Evolutionary conservation across 2,113 vertebrate genomes (phyloP), one percentile per base, ranked within the genome.

Genomic region (Lagopus leucura): DNA sequence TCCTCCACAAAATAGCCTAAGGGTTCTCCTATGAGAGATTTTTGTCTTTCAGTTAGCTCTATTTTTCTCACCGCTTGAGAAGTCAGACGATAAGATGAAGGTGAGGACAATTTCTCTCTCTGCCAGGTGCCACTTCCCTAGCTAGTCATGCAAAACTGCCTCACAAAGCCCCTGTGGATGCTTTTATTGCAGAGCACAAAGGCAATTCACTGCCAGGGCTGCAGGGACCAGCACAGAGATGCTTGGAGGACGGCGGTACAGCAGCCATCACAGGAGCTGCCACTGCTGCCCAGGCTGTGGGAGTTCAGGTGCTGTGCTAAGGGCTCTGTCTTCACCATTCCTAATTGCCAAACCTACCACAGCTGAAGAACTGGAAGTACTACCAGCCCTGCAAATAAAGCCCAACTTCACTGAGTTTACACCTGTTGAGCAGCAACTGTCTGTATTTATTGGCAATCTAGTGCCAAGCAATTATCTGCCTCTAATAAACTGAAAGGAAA

Each of bases 401-500:
- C 6, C 5, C 19, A 79, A 21, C 25, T 50, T 34, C 25, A 38
- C 1, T 0, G n/a, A 42, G 21, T 13, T 80, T 10, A 88, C 7
- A 0, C n/a, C 54, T 66, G 80, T 43, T 48, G 15, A 43, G 54
- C 65, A 88, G 55, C n/a, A 94, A 11, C 66, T 69, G 72, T 63
- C 72, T 11, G 7, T 6, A 60, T 73, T 93, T 58, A 92, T 71
- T 8, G 36, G 47, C 50, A 36, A 64, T 64, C 84, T 91, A n/a
- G 64, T 42, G 87, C 80, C 61, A 78, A 89, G 65, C 38, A 45
- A 30, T 79, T 55, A 22, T 13, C 91, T 75, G 74, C 67, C 54
- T 73, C 50, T 47, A 71, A 90, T 75, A 77, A 95, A 82, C 77
- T 88, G 55, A 14, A 50, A 86, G 79, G 81, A 88, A 93, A 92